Percentiles rank a stretch among this genome's conserved stretches.
Conservation (phyloP, 2,113 vertebrate genomes). For the pig (Sus scrofa) region T2T-Sscrofa CM000815.6:99095001-99095500, state of each 20-base stretch:
- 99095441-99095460: too few relatives aligned
- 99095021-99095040: background rate
- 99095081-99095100: background rate
- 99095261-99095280: background rate
- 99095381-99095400: too few relatives aligned
- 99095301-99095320: background rate
- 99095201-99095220: background rate
- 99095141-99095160: background rate
- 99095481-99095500: too few relatives aligned
- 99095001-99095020: slow-evolving; percentile 6
- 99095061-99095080: background rate
- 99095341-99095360: background rate
- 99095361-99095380: background rate
- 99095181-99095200: background rate
- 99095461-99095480: too few relatives aligned
- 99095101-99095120: background rate
- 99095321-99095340: background rate
- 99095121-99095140: background rate
- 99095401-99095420: too few relatives aligned
- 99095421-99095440: too few relatives aligned
- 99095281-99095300: background rate
- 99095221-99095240: background rate
- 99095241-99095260: background rate
- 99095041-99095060: background rate
- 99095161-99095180: background rate